Evolutionary conservation across 2,797 vertebrate species (phyloP), one percentile per base, ranked within the genome.

Genomic region (Scyliorhinus canicula): DNA sequence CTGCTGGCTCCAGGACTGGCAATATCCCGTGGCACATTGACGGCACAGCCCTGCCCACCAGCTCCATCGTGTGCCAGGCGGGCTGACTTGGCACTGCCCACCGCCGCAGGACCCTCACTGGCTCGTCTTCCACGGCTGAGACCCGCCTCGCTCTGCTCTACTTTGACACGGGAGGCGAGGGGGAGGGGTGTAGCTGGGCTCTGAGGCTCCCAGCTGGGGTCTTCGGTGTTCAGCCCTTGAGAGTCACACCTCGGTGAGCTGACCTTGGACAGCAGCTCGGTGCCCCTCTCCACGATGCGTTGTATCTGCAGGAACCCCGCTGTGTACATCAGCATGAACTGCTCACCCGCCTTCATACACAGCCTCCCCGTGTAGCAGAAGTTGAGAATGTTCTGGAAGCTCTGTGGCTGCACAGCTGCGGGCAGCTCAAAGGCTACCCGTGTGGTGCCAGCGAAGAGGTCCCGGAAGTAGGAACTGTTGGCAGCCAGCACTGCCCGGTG

Each of bases 291-390:
- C 95, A 99, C 98, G 77, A 99, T 99, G 97, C 99, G 99, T 97
- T 99, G 99, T 97, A 99, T 99, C 97, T 99, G 99, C 96, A 99
- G 98, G 97, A 99, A 99, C 95, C 99, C 99, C 0, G 99, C 99
- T 0, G 99, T 99, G 98, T 99, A 99, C 99, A 99, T 99, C 96
- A 99, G 98, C 97, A 99, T 98, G 77, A 99, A 98, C 98, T 99
- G 99, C 97, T 99, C 99, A 74, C 99, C 99, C 50, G 99, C 99
- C 0, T 99, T 98, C 99, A 99, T 99, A 95, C 98, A 99, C 96
- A 99, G 98, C 97, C 98, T 98, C 95, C 99, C 99, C 1, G 99
- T 99, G 97, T 99, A 99, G 97, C 99, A 99, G 97, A 99, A 99
- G 95, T 98, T 98, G 90, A 99, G 98, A 96, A 99, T 99, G 97